Base-by-base conservation (phyloP, 2,888 invertebrate species). In the Leucophenga maculata region DNA sequence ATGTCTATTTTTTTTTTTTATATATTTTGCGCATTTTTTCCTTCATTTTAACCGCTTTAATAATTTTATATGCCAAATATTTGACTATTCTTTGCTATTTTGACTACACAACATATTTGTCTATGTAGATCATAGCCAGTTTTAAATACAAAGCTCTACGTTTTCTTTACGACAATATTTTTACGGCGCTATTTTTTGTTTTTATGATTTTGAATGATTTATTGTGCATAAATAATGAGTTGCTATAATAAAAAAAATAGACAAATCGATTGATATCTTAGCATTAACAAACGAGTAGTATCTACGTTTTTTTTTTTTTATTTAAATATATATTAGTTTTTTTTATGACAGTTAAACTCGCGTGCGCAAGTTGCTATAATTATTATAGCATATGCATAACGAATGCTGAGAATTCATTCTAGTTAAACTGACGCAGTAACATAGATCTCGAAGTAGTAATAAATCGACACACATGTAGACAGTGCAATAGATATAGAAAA, bases 21-120 rank as follows among this genome's bases (percentile, higher is more conserved):
- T 64, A 39, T 64, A 14, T 64, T 64, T 64, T 46, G 62, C 46
- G 62, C 22, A 64, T 64, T 64, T 62, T 46, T 64, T 46, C 9
- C 50, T n/a, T 50, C 50, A n/a, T 50, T 46, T 39, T 22, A n/a
- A 39, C 4, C 3, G 39, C 39, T 3, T 39, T 11, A 8, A 39
- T 39, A 39, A 6, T 39, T 39, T 39, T 39, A 39, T 6, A 39
- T 39, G 39, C 4, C 39, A 39, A 39, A 39, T 39, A 6, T 39
- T 39, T 39, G 8, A 1, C 8, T 39, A 39, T 39, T 39, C 39
- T 39, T 39, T 39, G 3, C 8, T 39, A 39, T 39, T 39, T 39
- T 39, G 3, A 1, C 39, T 39, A 9, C 39, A 9, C 39, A 39
- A 9, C 39, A 39, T 39, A 39, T 39, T 39, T 39, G 39, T 39